Evolutionary conservation across 2,113 vertebrate genomes (phyloP).

Genomic region (Erythrolamprus reginae): DNA sequence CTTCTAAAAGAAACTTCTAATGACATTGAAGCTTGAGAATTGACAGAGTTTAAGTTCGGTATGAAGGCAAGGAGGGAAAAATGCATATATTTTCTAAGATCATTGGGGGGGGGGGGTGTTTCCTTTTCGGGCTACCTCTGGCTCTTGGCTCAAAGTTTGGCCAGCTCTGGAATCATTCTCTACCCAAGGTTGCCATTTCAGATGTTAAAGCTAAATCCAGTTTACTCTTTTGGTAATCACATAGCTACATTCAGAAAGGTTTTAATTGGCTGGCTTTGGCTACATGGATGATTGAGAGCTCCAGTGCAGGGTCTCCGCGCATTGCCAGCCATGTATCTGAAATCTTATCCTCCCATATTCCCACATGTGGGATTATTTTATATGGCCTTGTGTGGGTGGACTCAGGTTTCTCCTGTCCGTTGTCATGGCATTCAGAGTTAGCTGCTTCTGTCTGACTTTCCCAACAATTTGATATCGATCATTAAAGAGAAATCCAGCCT

Average conservation of each 20-base stretch:
- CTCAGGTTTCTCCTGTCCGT: not conserved
- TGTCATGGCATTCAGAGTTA: slow-evolving; percentile 58
- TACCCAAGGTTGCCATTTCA: not conserved
- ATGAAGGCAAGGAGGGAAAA: not conserved
- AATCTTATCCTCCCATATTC: not conserved
- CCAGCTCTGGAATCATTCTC: slow-evolving; percentile 29
- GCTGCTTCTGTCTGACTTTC: slow-evolving; percentile 68
- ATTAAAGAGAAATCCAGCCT: not conserved
- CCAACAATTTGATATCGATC: not conserved
- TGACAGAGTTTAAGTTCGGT: not conserved
- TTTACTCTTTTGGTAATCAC: not conserved
- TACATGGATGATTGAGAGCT: slow-evolving; percentile 14
- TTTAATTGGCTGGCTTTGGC: slow-evolving; percentile 10
- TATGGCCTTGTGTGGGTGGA: not conserved
- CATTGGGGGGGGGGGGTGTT: too few species aligned
- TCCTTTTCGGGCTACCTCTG: slow-evolving; percentile 24
- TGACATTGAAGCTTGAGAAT: not conserved
- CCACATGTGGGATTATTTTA: not conserved
- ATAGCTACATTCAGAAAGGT: not conserved
- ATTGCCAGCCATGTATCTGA: slow-evolving; percentile 15
- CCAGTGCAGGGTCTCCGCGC: not conserved
- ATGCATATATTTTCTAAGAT: not conserved
- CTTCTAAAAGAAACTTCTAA: not conserved
- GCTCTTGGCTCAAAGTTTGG: slow-evolving; percentile 23
- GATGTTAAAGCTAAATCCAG: not conserved